These are phyloP conservation scores for Cyclophora punctaria DNA, from an alignment of 2,888 invertebrate species.

Conservation along the genomic window DNA sequence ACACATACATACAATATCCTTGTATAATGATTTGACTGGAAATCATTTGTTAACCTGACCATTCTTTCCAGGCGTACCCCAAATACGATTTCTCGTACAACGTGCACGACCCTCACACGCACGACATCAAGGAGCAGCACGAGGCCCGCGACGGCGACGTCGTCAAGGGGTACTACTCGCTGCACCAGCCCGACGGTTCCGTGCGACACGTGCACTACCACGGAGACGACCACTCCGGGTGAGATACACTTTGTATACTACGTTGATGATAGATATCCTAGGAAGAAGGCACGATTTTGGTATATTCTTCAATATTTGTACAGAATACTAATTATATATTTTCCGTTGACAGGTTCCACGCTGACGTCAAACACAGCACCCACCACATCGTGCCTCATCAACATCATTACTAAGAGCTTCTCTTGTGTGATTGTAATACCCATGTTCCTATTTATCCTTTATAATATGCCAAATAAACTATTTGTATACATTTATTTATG, in stretches of 20 bases:
- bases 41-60: background rate
- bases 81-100: constrained; percentile 51
- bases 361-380: constrained; percentile 56
- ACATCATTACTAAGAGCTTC: constrained; percentile 27
- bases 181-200: constrained; percentile 71
- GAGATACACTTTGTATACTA: constrained; percentile 10
- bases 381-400: constrained; percentile 53
- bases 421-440: no score
- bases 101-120: constrained; percentile 62
- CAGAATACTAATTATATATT: no score
- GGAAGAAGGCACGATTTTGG: no score
- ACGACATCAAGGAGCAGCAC: constrained; percentile 64
- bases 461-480: no score
- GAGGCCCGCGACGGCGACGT: constrained; percentile 64
- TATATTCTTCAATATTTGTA: no score
- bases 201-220: constrained; percentile 68
- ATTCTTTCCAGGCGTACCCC: constrained; percentile 39
- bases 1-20: background rate
- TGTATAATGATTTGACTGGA: background rate
- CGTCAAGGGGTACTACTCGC: constrained; percentile 64
- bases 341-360: constrained; percentile 51
- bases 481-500: no score
- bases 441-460: no score
- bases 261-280: background rate
- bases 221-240: constrained; percentile 61